Conservation (phyloP, 2,888 invertebrate species). For the Unio delphinus region DNA sequence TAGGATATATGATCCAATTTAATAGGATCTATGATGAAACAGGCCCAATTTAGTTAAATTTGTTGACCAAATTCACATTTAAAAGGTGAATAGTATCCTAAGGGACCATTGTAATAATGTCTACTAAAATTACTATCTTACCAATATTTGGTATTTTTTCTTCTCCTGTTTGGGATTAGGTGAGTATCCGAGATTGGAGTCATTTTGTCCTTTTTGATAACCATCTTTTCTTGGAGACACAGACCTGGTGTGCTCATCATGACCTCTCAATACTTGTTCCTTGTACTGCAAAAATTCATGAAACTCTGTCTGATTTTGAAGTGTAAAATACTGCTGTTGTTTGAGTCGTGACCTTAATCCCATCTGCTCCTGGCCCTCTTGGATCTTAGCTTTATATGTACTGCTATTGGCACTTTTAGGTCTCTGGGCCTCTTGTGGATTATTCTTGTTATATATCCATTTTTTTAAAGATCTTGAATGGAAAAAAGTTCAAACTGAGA, state of each 20-base stretch:
- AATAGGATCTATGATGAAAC: no score
- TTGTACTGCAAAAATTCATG: slow-evolving; percentile 48
- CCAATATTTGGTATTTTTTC: slow-evolving; percentile 41
- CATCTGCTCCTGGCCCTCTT: slow-evolving; percentile 10
- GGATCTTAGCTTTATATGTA: no score
- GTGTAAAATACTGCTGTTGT: slow-evolving; percentile 52
- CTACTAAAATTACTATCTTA: slow-evolving; percentile 11
- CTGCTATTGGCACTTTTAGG: slow-evolving; percentile 4
- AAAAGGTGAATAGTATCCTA: no score
- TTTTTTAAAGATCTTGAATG: slow-evolving; percentile 39
- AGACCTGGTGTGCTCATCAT: slow-evolving; percentile 16
- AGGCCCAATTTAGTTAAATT: no score
- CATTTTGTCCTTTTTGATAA: slow-evolving; percentile 8
- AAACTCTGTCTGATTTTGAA: slow-evolving; percentile 50
- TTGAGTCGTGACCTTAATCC: slow-evolving; percentile 47
- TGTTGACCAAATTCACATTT: no score
- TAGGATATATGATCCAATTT: no score
- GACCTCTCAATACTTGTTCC: slow-evolving; percentile 23
- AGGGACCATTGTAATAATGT: no score
- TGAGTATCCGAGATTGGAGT: slow-evolving; percentile 21
- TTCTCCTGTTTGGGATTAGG: slow-evolving; percentile 31
- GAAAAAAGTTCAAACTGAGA: neutral
- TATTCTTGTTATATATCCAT: slow-evolving; percentile 36
- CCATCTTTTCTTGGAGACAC: slow-evolving; percentile 31
- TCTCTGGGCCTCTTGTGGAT: slow-evolving; percentile 5